Percentiles rank a stretch among this genome's conserved stretches.
These are phyloP conservation scores for Bombus superbus DNA, from an alignment of 1,140 invertebrate genomes.

Conservation along the genomic window DNA sequence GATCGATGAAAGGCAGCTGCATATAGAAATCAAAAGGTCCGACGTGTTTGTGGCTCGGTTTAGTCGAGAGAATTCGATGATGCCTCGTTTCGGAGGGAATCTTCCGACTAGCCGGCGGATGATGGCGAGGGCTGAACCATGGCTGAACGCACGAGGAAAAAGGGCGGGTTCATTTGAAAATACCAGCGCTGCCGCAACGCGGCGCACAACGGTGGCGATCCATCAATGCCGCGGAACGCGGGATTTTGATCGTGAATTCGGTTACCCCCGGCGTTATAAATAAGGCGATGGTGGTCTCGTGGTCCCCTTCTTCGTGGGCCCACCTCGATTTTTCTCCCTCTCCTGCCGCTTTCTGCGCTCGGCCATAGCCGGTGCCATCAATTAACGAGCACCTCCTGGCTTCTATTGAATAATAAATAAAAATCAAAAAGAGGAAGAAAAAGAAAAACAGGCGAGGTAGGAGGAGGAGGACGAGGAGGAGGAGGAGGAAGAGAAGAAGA, in stretches of 20 bases:
- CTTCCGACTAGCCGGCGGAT: neutral
- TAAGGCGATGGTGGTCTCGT: conserved; percentile 71
- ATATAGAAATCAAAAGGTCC: conserved; percentile 54
- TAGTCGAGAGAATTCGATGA: conserved; percentile 54
- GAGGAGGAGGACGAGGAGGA: conserved; percentile 36
- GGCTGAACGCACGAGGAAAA: conserved; percentile 51
- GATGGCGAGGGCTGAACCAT: neutral
- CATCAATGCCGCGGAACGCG: conserved; percentile 80
- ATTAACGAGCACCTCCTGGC: conserved; percentile 80
- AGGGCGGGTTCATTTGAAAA: conserved; percentile 68
- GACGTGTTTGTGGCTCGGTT: conserved; percentile 22
- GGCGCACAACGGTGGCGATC: conserved; percentile 65
- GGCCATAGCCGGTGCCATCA: conserved; percentile 75
- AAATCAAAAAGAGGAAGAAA: conserved; percentile 68
- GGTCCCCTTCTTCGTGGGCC: conserved; percentile 33
- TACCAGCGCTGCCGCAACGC: conserved; percentile 68
- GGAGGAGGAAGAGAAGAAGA: conserved; percentile 33
- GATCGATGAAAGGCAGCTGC: conserved; percentile 37
- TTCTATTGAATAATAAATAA: conserved; percentile 81
- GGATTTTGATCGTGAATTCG: conserved; percentile 81
- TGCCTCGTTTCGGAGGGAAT: conserved; percentile 25
- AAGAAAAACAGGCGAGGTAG: conserved; percentile 25
- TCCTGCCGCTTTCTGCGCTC: conserved; percentile 33
- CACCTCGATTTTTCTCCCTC: conserved; percentile 28
- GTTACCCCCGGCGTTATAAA: conserved; percentile 78